A percentile compares a stretch with the other conserved stretches of the same genome.
Evolutionary conservation across 2,113 vertebrate species (phyloP).

Genomic region (Halcyon senegalensis): DNA sequence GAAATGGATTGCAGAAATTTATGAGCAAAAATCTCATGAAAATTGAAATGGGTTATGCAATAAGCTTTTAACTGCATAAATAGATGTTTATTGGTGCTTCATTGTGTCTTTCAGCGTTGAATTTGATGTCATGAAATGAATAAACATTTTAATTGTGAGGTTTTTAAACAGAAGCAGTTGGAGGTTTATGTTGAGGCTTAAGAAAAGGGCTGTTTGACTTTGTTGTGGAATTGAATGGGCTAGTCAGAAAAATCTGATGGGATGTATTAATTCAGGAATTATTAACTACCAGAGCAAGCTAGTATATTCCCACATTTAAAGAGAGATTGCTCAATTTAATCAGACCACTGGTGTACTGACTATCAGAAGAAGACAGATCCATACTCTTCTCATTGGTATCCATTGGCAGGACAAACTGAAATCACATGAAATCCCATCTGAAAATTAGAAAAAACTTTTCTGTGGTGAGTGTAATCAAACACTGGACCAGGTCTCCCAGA

Average conservation of each 20-base stretch:
- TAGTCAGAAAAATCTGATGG: not conserved
- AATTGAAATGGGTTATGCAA: conserved; percentile 19
- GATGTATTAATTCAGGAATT: not conserved
- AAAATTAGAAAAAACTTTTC: not conserved
- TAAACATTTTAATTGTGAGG: conserved; percentile 14
- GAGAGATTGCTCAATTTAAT: not conserved
- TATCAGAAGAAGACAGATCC: not conserved
- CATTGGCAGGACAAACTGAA: not conserved
- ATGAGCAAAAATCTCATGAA: conserved; percentile 36
- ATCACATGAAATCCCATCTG: not conserved
- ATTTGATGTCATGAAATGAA: conserved; percentile 33
- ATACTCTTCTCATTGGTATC: not conserved
- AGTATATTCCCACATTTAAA: not conserved
- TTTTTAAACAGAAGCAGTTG: conserved; percentile 5
- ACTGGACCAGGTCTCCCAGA: not conserved
- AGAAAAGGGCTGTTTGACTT: conserved; percentile 3
- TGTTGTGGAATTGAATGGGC: not conserved
- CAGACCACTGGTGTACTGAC: not conserved
- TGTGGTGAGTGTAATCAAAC: not conserved
- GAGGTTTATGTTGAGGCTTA: not conserved
- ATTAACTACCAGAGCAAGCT: not conserved
- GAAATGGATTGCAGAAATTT: conserved; percentile 46
- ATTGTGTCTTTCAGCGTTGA: not conserved
- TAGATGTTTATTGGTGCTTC: conserved; percentile 47
- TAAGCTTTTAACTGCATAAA: conserved; percentile 47